Base-by-base conservation (phyloP, 2,888 invertebrate genomes). In the Byasa hedistus region DNA sequence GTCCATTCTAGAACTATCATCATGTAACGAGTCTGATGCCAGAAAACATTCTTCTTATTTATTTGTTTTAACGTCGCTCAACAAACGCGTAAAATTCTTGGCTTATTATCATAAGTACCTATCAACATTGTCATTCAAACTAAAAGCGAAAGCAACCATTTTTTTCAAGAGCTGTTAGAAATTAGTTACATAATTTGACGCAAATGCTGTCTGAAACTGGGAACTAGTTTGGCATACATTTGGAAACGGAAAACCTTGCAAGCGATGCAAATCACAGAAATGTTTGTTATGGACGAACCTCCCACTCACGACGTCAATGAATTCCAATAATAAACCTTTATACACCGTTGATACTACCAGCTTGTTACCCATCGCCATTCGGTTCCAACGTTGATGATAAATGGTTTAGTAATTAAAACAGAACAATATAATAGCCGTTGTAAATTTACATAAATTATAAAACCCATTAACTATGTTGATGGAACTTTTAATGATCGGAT, bases 321-420 rank as follows among this genome's bases (percentile, higher is more conserved):
- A 79, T 74, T 84, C 85, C 83, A 84, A 85, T 85, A 85, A 85
- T 87, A 88, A 83, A 77, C 73, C 76, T 76, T 86, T 87, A 83
- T 77, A 71, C 75, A 76, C 82, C 81, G 79, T 73, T 82, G 79
- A 84, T 83, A 86, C 81, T 76, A 75, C 76, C 66, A 73, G 66
- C 72, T 79, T 76, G 81, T 84, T 83, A 81, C 72, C 74, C 15
- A 39, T 71, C 71, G 75, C 72, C 77, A 77, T 78, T 79, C 79
- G 78, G 77, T 76, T 74, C 69, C 66, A 72, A 69, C 71, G 71
- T 70, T 66, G 62, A 72, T 73, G 71, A 75, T 77, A 73, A 73
- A 76, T 72, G 64, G 69, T 69, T 58, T 65, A 68, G 72, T 73
- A 71, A 75, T 76, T 75, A 73, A 61, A 64, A 59, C 61, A 24